phyloP scores from a whole-genome alignment of 2,797 vertebrate species.

The Miichthys miiuy region DNA sequence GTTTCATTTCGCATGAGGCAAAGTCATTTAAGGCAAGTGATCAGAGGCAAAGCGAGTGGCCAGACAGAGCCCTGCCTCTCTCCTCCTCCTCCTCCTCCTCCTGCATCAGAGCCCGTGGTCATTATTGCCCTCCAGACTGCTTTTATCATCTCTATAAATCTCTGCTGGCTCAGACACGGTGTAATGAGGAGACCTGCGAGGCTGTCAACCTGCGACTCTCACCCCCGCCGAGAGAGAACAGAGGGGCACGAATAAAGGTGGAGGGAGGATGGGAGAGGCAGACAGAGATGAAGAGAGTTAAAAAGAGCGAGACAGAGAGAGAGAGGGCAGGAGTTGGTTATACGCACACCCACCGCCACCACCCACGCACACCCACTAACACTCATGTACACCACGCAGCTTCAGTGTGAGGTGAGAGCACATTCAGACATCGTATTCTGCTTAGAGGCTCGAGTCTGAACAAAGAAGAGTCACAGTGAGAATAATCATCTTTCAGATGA shows the following conservation, averaged over 20 bases:
- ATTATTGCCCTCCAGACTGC: slow-evolving; percentile 80
- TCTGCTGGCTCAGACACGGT: slow-evolving; percentile 68
- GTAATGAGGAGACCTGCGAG: slow-evolving; percentile 77
- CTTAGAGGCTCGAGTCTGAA: slow-evolving; percentile 16
- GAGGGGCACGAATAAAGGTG: slow-evolving; percentile 28
- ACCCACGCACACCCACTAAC: not conserved
- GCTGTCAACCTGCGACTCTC: slow-evolving; percentile 72
- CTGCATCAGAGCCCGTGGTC: slow-evolving; percentile 67
- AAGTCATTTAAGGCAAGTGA: slow-evolving; percentile 33
- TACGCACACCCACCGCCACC: slow-evolving; percentile 5
- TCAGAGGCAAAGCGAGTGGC: slow-evolving; percentile 21
- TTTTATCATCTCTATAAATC: slow-evolving; percentile 84
- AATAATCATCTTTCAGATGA: slow-evolving; percentile 26
- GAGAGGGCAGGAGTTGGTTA: slow-evolving; percentile 20
- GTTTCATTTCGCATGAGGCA: slow-evolving; percentile 30
- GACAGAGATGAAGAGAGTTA: slow-evolving; percentile 34
- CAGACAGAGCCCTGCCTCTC: slow-evolving; percentile 34
- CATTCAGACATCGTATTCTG: slow-evolving; percentile 13
- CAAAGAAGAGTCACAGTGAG: not conserved
- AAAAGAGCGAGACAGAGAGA: slow-evolving; percentile 35
- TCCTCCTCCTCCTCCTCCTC: slow-evolving; percentile 30
- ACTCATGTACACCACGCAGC: not conserved
- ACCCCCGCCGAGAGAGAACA: slow-evolving; percentile 52
- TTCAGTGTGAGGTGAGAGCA: slow-evolving; percentile 1
- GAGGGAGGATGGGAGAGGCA: slow-evolving; percentile 36